Percentiles rank a stretch among this genome's conserved stretches.
Conservation (phyloP, 1,140 invertebrate species). For the Temnothorax curvispinosus region DNA sequence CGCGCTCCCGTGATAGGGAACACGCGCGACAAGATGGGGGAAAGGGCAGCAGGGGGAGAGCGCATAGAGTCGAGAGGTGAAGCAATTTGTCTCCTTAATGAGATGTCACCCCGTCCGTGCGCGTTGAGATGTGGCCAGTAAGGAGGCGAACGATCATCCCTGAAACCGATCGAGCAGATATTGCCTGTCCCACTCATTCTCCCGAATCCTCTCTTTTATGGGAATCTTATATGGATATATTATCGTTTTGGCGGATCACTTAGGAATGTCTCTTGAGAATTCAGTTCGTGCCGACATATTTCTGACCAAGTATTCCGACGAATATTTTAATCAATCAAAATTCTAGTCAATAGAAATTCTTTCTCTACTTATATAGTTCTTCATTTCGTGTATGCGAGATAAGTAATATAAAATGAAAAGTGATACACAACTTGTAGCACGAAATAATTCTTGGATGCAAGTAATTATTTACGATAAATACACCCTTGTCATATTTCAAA, state of each 20-base stretch:
- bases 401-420: not conserved
- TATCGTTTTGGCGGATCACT: constrained; percentile 48
- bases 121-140: constrained; percentile 68
- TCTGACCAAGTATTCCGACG: not conserved
- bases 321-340: not conserved
- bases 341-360: not conserved
- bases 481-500: not conserved
- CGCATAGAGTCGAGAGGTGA: constrained; percentile 80
- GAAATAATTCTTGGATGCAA: not conserved
- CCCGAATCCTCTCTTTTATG: constrained; percentile 25
- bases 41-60: not conserved
- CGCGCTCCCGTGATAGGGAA: constrained; percentile 12
- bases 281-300: not conserved
- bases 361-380: not conserved
- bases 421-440: not conserved
- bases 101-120: constrained; percentile 84
- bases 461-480: not conserved
- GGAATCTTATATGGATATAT: constrained; percentile 51
- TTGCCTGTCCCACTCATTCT: constrained; percentile 56
- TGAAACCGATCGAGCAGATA: constrained; percentile 73
- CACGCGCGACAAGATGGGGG: constrained; percentile 10
- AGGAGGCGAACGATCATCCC: constrained; percentile 64
- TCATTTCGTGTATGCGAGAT: not conserved
- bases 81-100: constrained; percentile 86
- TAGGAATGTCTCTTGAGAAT: constrained; percentile 52